Percentiles rank a stretch among this genome's conserved stretches.
Conservation (phyloP, 2,113 vertebrate species). For the Chloropsis hardwickii region DNA sequence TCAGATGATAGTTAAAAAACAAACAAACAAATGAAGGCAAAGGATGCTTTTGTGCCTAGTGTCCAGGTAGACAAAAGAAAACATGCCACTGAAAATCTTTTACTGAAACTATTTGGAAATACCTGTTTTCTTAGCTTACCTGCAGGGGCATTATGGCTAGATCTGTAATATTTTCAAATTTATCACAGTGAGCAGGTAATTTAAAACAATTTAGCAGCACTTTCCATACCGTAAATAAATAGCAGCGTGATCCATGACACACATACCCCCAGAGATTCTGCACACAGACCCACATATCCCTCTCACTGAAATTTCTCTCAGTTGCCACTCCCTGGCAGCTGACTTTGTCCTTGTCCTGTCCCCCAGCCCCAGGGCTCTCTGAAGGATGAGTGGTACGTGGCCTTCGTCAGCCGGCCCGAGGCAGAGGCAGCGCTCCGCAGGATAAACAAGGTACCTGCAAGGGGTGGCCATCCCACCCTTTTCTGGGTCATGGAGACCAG, state of each 20-base stretch:
- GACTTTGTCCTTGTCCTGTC: neutral
- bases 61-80: neutral
- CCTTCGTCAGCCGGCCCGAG: slow-evolving; percentile 79
- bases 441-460: slow-evolving; percentile 81
- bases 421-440: slow-evolving; percentile 84
- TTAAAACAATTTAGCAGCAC: neutral
- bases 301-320: neutral
- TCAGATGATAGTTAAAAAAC: neutral
- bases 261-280: neutral
- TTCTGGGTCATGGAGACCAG: neutral
- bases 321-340: neutral
- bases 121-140: neutral
- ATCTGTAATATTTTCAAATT: neutral
- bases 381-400: slow-evolving; percentile 84
- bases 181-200: neutral
- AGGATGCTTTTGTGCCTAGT: neutral
- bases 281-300: neutral
- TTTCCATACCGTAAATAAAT: too few relatives aligned
- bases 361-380: slow-evolving; percentile 54
- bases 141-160: neutral
- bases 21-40: neutral
- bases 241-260: neutral
- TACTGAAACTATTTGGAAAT: neutral
- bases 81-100: neutral
- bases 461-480: neutral